Evolutionary conservation across 2,113 vertebrate genomes (phyloP).

Genomic region (Thalassarche chlororhynchos): DNA sequence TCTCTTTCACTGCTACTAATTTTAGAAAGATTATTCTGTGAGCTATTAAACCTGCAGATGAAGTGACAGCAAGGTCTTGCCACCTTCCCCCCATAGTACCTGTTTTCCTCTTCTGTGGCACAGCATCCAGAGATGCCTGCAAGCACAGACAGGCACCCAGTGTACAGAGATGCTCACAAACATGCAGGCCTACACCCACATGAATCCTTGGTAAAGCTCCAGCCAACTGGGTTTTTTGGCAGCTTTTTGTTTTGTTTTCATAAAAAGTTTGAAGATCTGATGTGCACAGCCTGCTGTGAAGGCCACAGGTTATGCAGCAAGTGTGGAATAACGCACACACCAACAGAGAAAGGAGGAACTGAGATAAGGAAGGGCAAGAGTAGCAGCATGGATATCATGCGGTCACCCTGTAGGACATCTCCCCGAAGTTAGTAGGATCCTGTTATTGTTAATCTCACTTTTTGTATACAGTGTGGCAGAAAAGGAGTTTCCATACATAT

Average conservation of each 20-base stretch:
- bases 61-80: neutral
- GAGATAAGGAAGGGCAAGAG: neutral
- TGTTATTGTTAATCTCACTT: conserved; percentile 20
- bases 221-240: neutral
- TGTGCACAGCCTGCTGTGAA: neutral
- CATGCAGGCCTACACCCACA: neutral
- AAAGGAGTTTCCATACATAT: neutral
- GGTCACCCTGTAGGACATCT: neutral
- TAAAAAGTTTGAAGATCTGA: neutral
- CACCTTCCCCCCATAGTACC: neutral
- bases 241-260: neutral
- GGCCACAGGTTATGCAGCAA: neutral
- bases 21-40: neutral
- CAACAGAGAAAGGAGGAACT: neutral
- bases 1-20: neutral
- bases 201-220: neutral
- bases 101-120: neutral
- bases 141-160: rapidly evolving
- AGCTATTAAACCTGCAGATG: neutral
- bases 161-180: neutral
- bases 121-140: neutral
- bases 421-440: neutral
- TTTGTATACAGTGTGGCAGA: neutral
- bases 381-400: neutral
- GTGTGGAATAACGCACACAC: neutral